Percentiles rank a stretch among this genome's conserved stretches.
These are phyloP conservation scores for Calliopum simillimum DNA, from an alignment of 2,888 invertebrate species.

Conservation along the genomic window DNA sequence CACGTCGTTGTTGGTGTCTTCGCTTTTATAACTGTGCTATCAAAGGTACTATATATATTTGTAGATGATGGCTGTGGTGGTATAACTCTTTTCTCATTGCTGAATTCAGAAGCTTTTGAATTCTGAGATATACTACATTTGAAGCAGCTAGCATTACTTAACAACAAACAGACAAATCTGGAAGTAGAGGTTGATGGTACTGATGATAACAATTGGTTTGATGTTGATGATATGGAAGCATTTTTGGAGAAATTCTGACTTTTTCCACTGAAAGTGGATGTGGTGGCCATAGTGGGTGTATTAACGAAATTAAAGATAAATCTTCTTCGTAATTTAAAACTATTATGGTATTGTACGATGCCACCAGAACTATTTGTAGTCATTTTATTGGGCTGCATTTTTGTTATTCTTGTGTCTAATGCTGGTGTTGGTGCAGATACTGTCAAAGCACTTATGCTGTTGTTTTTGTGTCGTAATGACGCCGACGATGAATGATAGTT, in stretches of 20 bases:
- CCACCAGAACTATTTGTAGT: not conserved
- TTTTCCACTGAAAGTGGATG: too few species aligned
- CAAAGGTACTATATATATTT: not conserved
- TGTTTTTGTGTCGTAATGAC: too few species aligned
- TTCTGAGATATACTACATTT: too few species aligned
- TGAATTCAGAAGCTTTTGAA: too few species aligned
- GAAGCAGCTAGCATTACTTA: too few species aligned
- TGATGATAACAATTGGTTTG: slow-evolving; percentile 1
- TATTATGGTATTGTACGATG: slow-evolving; percentile 17
- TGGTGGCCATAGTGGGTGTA: too few species aligned
- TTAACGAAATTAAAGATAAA: not conserved
- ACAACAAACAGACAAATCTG: too few species aligned
- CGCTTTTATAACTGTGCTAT: not conserved
- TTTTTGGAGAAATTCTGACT: not conserved
- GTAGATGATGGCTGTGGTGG: not conserved
- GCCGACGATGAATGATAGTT: not conserved
- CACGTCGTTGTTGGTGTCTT: not conserved
- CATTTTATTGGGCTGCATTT: not conserved
- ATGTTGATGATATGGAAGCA: slow-evolving; percentile 20
- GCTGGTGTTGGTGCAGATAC: too few species aligned
- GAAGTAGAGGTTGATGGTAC: not conserved
- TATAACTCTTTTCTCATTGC: not conserved
- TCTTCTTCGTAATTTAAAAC: slow-evolving; percentile 24
- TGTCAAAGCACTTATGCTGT: too few species aligned
- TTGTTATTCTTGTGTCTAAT: too few species aligned